These are phyloP conservation scores for Opisthograptis luteolata DNA, from an alignment of 2,888 invertebrate genomes.

Conservation along the genomic window DNA sequence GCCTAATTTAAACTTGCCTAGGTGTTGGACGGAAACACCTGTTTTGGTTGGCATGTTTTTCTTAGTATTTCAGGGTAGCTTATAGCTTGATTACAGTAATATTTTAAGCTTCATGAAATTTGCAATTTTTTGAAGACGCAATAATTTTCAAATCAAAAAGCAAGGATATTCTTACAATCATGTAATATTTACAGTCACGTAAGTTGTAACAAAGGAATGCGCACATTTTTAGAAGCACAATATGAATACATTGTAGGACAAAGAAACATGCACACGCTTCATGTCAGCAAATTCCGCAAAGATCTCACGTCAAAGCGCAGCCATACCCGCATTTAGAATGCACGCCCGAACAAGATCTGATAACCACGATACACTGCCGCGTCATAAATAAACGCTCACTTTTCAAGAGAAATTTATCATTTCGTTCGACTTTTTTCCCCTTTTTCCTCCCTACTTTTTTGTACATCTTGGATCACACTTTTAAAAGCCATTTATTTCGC, in stretches of 20 bases:
- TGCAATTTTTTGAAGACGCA: too few species aligned
- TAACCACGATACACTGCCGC: conserved; percentile 67
- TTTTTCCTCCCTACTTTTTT: conserved; percentile 65
- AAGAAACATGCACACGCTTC: conserved; percentile 34
- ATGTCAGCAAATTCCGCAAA: conserved; percentile 42
- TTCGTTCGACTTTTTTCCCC: conserved; percentile 71
- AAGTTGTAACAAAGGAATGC: conserved; percentile 20
- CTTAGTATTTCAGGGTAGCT: too few species aligned
- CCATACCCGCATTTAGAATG: conserved; percentile 63
- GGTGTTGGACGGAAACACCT: conserved; percentile 32
- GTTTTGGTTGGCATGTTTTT: too few species aligned
- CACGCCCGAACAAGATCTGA: conserved; percentile 70
- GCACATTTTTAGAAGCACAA: neutral
- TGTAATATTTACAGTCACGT: too few species aligned
- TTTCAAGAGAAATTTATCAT: conserved; percentile 80
- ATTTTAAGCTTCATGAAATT: too few species aligned
- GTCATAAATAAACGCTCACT: conserved; percentile 80
- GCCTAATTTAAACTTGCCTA: conserved; percentile 72
- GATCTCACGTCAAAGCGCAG: conserved; percentile 56
- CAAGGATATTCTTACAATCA: too few species aligned
- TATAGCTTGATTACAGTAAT: too few species aligned
- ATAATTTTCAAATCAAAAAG: too few species aligned
- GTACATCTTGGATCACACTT: conserved; percentile 82
- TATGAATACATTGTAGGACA: conserved; percentile 32
- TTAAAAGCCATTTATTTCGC: conserved; percentile 79